phyloP scores from a whole-genome alignment of 2,797 vertebrate species.

The Lithobates pipiens region DNA sequence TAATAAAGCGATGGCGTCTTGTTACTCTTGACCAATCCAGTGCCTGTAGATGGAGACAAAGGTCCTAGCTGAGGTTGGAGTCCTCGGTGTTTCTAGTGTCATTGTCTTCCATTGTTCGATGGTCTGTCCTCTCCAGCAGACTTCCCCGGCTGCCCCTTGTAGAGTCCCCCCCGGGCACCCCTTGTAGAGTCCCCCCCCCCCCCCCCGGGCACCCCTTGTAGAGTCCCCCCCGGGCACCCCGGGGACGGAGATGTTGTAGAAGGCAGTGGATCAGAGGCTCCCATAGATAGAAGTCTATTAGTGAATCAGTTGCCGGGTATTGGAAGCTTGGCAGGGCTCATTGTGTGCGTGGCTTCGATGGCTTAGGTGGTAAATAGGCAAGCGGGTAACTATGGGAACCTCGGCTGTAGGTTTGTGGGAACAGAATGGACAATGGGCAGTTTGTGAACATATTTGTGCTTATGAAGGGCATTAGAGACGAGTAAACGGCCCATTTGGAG shows the following conservation, averaged over 20 bases:
- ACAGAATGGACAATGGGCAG: constrained; percentile 78
- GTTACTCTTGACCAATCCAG: too few species aligned
- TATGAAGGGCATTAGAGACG: constrained; percentile 67
- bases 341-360: constrained; percentile 81
- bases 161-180: not conserved
- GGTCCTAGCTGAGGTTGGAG: too few species aligned
- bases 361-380: constrained; percentile 84
- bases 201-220: not conserved
- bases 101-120: not conserved
- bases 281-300: constrained; percentile 69
- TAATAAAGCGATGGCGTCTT: too few species aligned
- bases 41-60: too few species aligned
- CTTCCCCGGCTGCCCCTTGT: not conserved
- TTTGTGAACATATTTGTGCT: constrained; percentile 76
- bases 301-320: constrained; percentile 85
- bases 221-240: not conserved
- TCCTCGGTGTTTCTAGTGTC: not conserved
- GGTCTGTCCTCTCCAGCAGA: not conserved
- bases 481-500: constrained; percentile 19
- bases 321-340: constrained; percentile 76
- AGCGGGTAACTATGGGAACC: constrained; percentile 84
- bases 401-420: constrained; percentile 76
- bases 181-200: not conserved
- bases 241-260: not conserved
- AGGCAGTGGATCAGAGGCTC: constrained; percentile 43